Conservation (phyloP, 1,140 invertebrate species). For the Drosophila jambulina region DNA sequence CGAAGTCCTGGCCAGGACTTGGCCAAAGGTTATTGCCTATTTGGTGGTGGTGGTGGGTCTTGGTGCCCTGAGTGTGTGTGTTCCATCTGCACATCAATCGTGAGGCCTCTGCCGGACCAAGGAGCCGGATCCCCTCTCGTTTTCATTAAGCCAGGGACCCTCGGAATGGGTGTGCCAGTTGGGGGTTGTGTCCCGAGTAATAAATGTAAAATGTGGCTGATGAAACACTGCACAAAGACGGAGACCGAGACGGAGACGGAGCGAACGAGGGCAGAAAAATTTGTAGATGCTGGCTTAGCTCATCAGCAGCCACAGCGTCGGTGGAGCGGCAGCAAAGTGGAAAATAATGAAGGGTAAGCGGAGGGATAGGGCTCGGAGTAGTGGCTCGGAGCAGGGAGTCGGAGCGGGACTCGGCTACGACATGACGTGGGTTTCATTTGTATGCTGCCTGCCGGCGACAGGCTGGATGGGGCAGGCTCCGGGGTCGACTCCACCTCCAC, state of each 20-base stretch:
- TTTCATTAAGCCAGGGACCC: conserved; percentile 66
- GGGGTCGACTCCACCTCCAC: conserved; percentile 22
- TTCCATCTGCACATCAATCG: conserved; percentile 74
- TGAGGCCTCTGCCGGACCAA: conserved; percentile 58
- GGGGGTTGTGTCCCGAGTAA: conserved; percentile 62
- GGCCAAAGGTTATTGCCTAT: conserved; percentile 53
- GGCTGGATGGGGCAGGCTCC: conserved; percentile 26
- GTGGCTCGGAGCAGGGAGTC: conserved; percentile 2
- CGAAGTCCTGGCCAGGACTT: conserved; percentile 53
- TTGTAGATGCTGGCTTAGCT: conserved; percentile 65
- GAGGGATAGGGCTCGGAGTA: neutral
- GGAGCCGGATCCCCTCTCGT: conserved; percentile 44
- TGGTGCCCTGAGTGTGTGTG: conserved; percentile 32
- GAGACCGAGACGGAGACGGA: conserved; percentile 6
- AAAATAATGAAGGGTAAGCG: conserved; percentile 71
- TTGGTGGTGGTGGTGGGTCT: conserved; percentile 2
- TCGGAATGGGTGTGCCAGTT: conserved; percentile 24
- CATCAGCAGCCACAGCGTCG: conserved; percentile 54
- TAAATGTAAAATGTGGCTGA: conserved; percentile 79
- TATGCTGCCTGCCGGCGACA: conserved; percentile 77
- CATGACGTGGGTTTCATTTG: conserved; percentile 76
- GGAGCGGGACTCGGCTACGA: conserved; percentile 49
- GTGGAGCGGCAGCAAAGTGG: conserved; percentile 36
- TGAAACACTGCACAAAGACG: conserved; percentile 73
- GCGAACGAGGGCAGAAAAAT: conserved; percentile 66